Evolutionary conservation across 2,888 invertebrate species (phyloP), one percentile per base, ranked within the genome.

Genomic region (Lydus trimaculatus): DNA sequence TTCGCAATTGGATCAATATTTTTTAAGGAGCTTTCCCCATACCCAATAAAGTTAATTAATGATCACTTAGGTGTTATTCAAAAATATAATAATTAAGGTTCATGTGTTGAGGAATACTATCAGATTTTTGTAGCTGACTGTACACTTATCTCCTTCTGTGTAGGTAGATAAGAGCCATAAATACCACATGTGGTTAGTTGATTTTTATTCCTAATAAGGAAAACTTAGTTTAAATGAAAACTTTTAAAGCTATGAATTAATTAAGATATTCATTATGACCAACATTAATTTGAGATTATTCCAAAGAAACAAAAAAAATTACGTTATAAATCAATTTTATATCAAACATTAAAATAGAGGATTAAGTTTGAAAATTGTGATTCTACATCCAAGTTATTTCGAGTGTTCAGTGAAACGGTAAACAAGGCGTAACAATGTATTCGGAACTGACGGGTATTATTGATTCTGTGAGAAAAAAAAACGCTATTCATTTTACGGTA

Each of bases 281-380:
- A 39, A 5, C 15, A 39, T 39, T 15, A 36, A 43, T 43, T 43
- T 43, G n/a, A 43, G 43, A 43, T 43, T 43, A 43, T 43, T 17
- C 5, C 43, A 17, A n/a, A 48, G 20, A 48, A 48, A 20, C 7
- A 0, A 11, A 5, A 17, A 52, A 13, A 11, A 25, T 52, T 23
- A 1, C 3, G 13, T 8, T 11, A 25, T 25, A 52, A 52, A 52
- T 52, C 52, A 52, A 52, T 52, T 52, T 52, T 52, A 52, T 52
- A 17, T 23, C 17, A 23, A 11, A 52, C 23, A 17, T 52, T 23
- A 52, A 52, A 52, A 11, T 23, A 52, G 23, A 52, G 52, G 20
- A 52, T 52, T 52, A 52, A 52, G 23, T 52, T 52, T 25, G 13
- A 52, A 52, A 25, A 52, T 52, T 52, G 52, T 25, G 11, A 52